Percentiles rank a stretch among this genome's conserved stretches.
phyloP scores from a whole-genome alignment of 1,140 invertebrate genomes.

The Scaptodrosophila lebanonensis region DNA sequence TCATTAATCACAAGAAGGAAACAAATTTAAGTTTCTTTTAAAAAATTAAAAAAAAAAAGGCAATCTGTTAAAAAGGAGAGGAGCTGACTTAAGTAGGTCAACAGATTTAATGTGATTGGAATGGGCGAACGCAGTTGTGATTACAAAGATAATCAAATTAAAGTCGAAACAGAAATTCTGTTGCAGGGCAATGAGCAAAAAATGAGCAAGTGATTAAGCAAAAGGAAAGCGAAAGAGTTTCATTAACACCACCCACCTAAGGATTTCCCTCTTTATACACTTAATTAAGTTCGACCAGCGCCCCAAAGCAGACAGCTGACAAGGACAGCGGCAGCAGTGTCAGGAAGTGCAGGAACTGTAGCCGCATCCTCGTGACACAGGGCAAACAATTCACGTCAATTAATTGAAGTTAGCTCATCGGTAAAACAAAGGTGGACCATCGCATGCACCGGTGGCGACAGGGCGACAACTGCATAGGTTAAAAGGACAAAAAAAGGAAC shows the following conservation, averaged over 20 bases:
- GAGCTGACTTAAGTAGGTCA: constrained; percentile 42
- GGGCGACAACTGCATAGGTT: constrained; percentile 29
- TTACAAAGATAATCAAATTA: constrained; percentile 58
- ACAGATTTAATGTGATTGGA: constrained; percentile 49
- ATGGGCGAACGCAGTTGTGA: constrained; percentile 39
- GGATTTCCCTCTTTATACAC: constrained; percentile 18
- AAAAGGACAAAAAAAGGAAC: constrained; percentile 17
- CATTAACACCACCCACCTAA: too few species aligned
- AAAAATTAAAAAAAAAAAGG: constrained; percentile 28
- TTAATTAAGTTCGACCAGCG: constrained; percentile 35
- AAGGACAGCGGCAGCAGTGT: constrained; percentile 5
- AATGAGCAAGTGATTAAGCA: not conserved
- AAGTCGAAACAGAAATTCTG: constrained; percentile 38
- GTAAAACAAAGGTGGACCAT: constrained; percentile 19
- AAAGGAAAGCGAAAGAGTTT: constrained; percentile 18
- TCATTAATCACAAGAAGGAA: constrained; percentile 55
- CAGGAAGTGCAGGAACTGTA: constrained; percentile 6
- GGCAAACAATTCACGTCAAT: constrained; percentile 37
- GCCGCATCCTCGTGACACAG: not conserved
- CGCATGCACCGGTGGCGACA: constrained; percentile 6
- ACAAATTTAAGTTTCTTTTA: not conserved
- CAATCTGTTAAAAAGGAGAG: constrained; percentile 10
- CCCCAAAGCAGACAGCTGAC: not conserved
- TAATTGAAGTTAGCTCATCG: constrained; percentile 26
- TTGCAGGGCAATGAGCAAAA: not conserved